A percentile compares a stretch with the other conserved stretches of the same genome.
phyloP scores from a whole-genome alignment of 2,888 invertebrate genomes.

The Pogonocherus hispidulus region DNA sequence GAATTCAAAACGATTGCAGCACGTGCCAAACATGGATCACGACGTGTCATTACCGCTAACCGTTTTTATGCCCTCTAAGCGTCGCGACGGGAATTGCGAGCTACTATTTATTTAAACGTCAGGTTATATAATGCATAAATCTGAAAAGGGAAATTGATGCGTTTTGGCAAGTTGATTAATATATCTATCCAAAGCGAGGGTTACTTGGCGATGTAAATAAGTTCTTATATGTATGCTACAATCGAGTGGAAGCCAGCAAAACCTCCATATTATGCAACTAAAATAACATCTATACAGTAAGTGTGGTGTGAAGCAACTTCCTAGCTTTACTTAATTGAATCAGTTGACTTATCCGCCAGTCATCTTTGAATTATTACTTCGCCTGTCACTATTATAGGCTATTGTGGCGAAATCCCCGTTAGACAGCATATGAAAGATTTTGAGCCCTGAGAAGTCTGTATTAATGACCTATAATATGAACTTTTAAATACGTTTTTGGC shows the following conservation, averaged over 20 bases:
- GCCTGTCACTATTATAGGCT: too few relatives aligned
- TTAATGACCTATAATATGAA: too few relatives aligned
- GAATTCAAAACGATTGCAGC: not conserved
- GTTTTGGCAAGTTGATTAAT: slow-evolving; percentile 10
- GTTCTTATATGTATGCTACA: not conserved
- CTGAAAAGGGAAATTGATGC: slow-evolving; percentile 1
- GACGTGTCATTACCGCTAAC: not conserved
- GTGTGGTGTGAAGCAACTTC: not conserved
- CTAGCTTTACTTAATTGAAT: not conserved
- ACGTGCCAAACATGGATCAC: too few relatives aligned
- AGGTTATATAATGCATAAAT: slow-evolving; percentile 1
- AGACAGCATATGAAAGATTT: too few relatives aligned
- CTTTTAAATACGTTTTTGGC: too few relatives aligned
- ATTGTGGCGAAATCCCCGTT: too few relatives aligned
- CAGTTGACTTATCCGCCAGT: too few relatives aligned
- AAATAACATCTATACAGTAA: too few relatives aligned
- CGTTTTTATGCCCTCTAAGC: not conserved
- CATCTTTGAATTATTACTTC: too few relatives aligned
- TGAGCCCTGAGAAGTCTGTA: too few relatives aligned
- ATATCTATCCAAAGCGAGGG: not conserved
- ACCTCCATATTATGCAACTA: too few relatives aligned
- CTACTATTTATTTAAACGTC: slow-evolving; percentile 9
- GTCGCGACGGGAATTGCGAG: not conserved
- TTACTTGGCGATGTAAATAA: not conserved
- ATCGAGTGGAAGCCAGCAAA: not conserved